Evolutionary conservation across 1,140 invertebrate genomes (phyloP).

Genomic region (Apis laboriosa): DNA sequence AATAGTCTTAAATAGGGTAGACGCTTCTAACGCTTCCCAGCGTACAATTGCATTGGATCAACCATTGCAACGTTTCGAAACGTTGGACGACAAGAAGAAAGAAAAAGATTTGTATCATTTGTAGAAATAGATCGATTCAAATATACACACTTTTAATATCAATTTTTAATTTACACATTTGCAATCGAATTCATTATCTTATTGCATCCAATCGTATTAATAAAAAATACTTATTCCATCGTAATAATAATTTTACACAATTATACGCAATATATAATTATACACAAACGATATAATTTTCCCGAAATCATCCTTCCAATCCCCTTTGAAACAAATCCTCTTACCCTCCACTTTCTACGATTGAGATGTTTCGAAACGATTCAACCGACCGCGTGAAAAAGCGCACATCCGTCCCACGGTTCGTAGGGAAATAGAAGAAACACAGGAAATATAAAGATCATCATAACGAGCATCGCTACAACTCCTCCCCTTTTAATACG

Average conservation of each 20-base stretch:
- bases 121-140: too few relatives aligned
- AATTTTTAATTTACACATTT: too few relatives aligned
- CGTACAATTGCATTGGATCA: too few relatives aligned
- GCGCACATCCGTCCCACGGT: neutral
- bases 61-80: too few relatives aligned
- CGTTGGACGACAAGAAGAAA: too few relatives aligned
- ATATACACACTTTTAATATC: too few relatives aligned
- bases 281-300: neutral
- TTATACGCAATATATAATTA: too few relatives aligned
- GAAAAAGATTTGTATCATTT: too few relatives aligned
- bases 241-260: too few relatives aligned
- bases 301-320: neutral
- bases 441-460: neutral
- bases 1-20: too few relatives aligned
- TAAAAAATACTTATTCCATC: neutral
- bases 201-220: neutral
- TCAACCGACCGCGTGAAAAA: neutral
- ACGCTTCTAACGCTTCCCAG: too few relatives aligned
- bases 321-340: neutral
- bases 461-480: neutral
- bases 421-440: constrained; percentile 7
- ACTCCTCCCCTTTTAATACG: neutral
- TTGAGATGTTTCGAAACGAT: neutral
- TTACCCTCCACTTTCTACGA: neutral
- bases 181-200: too few relatives aligned